phyloP scores from a whole-genome alignment of 2,113 vertebrate genomes.

The Campylorhamphus procurvoides region DNA sequence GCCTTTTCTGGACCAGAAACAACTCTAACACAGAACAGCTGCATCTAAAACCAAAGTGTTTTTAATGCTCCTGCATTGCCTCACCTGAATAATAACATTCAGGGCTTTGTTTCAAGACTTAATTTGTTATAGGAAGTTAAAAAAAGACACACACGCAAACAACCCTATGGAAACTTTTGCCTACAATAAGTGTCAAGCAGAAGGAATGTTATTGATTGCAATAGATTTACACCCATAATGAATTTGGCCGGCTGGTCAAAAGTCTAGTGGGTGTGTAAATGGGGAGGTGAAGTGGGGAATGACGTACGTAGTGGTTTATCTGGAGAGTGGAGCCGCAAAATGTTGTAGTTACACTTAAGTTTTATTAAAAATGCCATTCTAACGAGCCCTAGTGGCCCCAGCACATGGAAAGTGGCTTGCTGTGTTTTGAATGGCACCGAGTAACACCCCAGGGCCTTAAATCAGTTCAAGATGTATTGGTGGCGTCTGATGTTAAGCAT shows the following conservation, averaged over 20 bases:
- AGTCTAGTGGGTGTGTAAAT: constrained; percentile 42
- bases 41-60: constrained; percentile 1
- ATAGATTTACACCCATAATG: constrained; percentile 65
- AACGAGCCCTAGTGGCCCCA: constrained; percentile 68
- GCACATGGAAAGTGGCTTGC: constrained; percentile 71
- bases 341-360: constrained; percentile 55
- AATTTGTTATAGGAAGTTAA: constrained; percentile 30
- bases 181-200: constrained; percentile 53
- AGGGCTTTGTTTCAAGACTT: constrained; percentile 28
- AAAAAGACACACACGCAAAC: background rate
- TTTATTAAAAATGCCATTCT: constrained; percentile 77
- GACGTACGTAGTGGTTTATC: constrained; percentile 41
- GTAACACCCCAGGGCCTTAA: constrained; percentile 68
- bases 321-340: constrained; percentile 34
- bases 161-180: constrained; percentile 50
- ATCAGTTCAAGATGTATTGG: constrained; percentile 76
- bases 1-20: constrained; percentile 41
- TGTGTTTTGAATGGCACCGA: constrained; percentile 68
- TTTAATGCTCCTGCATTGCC: constrained; percentile 20
- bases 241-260: constrained; percentile 54
- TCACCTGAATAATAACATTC: constrained; percentile 59
- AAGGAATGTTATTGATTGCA: constrained; percentile 65
- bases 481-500: constrained; percentile 68
- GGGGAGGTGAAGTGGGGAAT: constrained; percentile 47
- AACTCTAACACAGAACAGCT: constrained; percentile 46